Percentiles rank a stretch among this genome's conserved stretches.
phyloP scores from a whole-genome alignment of 2,888 invertebrate species.

The Anticlea derivata region DNA sequence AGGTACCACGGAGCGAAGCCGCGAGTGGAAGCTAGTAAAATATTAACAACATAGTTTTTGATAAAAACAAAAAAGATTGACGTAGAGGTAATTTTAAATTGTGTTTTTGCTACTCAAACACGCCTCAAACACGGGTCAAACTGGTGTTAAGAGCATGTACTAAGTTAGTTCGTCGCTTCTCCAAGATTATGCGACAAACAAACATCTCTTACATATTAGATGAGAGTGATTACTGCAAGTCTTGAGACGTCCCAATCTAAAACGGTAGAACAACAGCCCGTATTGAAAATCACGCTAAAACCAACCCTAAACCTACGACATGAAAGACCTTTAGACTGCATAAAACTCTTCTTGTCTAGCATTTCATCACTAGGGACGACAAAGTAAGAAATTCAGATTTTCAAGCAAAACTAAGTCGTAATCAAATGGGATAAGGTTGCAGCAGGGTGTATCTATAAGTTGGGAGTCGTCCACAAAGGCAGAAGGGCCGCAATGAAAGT shows the following conservation, averaged over 20 bases:
- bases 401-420: background rate
- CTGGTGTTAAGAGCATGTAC: background rate
- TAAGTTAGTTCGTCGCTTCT: background rate
- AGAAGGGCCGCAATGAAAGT: slow-evolving; percentile 30
- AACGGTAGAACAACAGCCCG: background rate
- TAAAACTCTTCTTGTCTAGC: slow-evolving; percentile 12
- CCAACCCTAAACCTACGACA: background rate
- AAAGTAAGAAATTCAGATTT: background rate
- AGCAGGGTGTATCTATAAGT: background rate
- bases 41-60: too few relatives aligned
- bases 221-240: slow-evolving; percentile 19
- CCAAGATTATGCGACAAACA: background rate
- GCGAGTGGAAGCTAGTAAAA: too few relatives aligned
- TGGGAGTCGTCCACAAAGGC: slow-evolving; percentile 18
- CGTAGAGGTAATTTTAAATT: too few relatives aligned
- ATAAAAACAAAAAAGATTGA: too few relatives aligned
- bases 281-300: slow-evolving; percentile 6
- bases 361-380: slow-evolving; percentile 26
- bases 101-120: too few relatives aligned
- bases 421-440: background rate
- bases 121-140: too few relatives aligned
- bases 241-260: slow-evolving; percentile 30
- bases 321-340: background rate
- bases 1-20: too few relatives aligned
- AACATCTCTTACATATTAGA: slow-evolving; percentile 2